Base-by-base conservation (phyloP, 2,113 vertebrate species). In the Machaerirhynchus nigripectus region DNA sequence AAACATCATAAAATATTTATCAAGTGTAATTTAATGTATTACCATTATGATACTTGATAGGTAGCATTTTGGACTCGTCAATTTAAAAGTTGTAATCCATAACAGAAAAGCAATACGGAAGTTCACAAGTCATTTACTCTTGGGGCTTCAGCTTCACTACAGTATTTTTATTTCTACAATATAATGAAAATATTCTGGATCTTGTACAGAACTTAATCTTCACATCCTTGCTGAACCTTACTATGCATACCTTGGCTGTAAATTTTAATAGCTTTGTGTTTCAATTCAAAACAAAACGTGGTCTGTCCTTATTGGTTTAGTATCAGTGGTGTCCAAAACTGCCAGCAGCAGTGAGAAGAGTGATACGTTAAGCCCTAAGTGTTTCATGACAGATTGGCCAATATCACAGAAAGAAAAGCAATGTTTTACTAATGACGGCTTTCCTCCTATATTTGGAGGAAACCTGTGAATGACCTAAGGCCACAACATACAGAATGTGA, bases 101-200 rank as follows among this genome's bases (percentile, higher is more conserved):
- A 71, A 47, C 1, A 37, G 13, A 60, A 57, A 42, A 57, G 15
- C 0, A 0, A 73, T 15, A 52, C 9, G 16, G 11, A 15, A 57
- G 28, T 17, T 75, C 19, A 11, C 7, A 56, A 35, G 22, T 46
- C 22, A 57, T 15, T 10, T 76, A 22, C 18, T 49, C 23, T 44
- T 42, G 35, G 12, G 7, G 11, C 18, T 88, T 70, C 28, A 59
- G 42, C 15, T 80, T 74, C 21, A 44, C 4, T 31, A 24, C 1
- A 33, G 21, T 3, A 3, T 14, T 47, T 35, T 77, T 77, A 71
- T 59, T n/a, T 2, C 10, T 15, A 35, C 4, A 24, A 30, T 21
- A 57, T 15, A 19, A 59, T 1, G 5, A 61, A 28, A 53, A 33
- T 1, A 39, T 61, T 57, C 13, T n/a, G 8, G 3, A 13, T 33